Base-by-base conservation (phyloP, 2,888 invertebrate genomes). In the Latrodectus hesperus region DNA sequence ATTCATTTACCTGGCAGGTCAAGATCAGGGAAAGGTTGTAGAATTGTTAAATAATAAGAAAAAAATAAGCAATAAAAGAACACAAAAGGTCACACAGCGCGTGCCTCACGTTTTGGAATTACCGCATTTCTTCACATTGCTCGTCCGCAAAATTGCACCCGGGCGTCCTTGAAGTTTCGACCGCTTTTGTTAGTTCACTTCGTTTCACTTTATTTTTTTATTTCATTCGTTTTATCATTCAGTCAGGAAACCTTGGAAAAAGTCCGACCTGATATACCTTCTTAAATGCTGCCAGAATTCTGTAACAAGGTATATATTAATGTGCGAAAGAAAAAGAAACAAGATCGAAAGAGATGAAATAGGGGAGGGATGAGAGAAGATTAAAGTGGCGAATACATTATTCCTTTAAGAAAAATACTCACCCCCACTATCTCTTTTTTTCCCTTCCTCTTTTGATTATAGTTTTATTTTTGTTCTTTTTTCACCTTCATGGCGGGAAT, bases 101-200 rank as follows among this genome's bases (percentile, higher is more conserved):
- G 77, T 87, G 86, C 81, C 71, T 55, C 74, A 80, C 68, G 80
- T 52, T 67, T 71, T 65, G 16, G 73, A 81, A 81, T 87, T 79
- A 74, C 77, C 49, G 85, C 85, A 80, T 86, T 80, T 80, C 81
- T 87, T 76, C 80, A 64, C 72, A 60, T 81, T 87, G 77, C 76
- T 77, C 76, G 67, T 75, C 80, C 84, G 72, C 70, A 77, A 78
- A 84, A 78, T 84, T 84, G 73, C 78, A 60, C 60, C 84, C 64
- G 52, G 86, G 71, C 67, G 86, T 71, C 86, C 86, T 87, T 87
- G 86, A 67, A 70, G 64, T 17, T 76, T 81, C 86, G 73, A 77
- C 4, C 38, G 38, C 77, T 87, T 81, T 80, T 55, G 55, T 60
- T 60, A 14, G 75, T 68, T 70, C 68, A 78, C 52, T 78, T 78